Evolutionary conservation across 2,888 invertebrate species (phyloP), one percentile per base, ranked within the genome.

Genomic region (Blera fallax): DNA sequence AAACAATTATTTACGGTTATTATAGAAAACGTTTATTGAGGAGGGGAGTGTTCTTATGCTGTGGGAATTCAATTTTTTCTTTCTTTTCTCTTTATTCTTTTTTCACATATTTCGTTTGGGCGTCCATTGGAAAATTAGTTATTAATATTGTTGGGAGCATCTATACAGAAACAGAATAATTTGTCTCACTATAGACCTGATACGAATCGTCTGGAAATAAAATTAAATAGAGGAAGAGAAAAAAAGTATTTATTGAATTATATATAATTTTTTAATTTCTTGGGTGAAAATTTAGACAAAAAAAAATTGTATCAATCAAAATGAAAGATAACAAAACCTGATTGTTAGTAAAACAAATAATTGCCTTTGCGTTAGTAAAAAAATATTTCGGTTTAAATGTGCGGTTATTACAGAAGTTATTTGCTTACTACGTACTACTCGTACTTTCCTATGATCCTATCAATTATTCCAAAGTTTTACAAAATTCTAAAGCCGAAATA

Each of bases 91-190:
- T 73, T 40, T 62, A 29, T n/a, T 45, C 11, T 69, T 29, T 29
- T 74, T 79, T 80, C 58, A 65, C 48, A 67, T 79, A 64, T 69
- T 79, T 84, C 50, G 74, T 69, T 74, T 76, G 84, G 83, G 80
- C 70, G 84, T 84, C 84, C 84, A 70, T 69, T 73, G 69, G 40
- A 73, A 83, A 84, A 56, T 80, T 64, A 79, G 52, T 84, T 74
- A 56, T 45, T 62, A 70, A 70, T 64, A 69, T 74, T 56, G 74
- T 74, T 74, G 69, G 40, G 69, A 69, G 72, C 77, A 87, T 88
- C 89, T 89, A 91, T 79, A 91, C 91, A 79, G 91, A 91, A 85
- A 91, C 91, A 80, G 91, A 91, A 88, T 91, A 91, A 88, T 90
- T 91, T 88, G 90, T 89, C 89, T 91, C 91, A 67, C 90, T 89